A percentile compares a stretch with the other conserved stretches of the same genome.
Evolutionary conservation across 2,113 vertebrate genomes (phyloP).

Genomic region (Suricata suricatta): DNA sequence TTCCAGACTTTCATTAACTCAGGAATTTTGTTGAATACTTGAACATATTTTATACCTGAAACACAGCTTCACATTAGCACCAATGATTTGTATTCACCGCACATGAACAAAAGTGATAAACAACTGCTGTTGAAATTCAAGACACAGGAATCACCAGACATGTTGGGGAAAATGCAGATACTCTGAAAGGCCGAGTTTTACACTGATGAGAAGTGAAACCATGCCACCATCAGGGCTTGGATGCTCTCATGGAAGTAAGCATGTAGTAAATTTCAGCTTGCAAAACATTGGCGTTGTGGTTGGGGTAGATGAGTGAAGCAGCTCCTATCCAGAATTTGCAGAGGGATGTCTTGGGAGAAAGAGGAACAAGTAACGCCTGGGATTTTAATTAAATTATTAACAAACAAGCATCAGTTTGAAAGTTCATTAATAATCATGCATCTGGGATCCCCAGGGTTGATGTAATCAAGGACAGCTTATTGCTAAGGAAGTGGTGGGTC

Average conservation of each 20-base stretch:
- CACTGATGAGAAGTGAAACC: constrained; percentile 3
- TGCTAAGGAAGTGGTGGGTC: not conserved
- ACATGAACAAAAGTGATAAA: constrained; percentile 12
- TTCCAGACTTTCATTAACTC: not conserved
- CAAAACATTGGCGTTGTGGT: not conserved
- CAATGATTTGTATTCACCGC: not conserved
- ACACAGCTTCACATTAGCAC: not conserved
- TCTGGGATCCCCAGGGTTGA: not conserved
- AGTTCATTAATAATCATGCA: constrained; percentile 49
- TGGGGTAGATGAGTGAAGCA: not conserved
- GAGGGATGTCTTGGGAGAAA: not conserved
- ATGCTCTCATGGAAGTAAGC: not conserved
- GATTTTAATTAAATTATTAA: constrained; percentile 54
- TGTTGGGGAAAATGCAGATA: not conserved
- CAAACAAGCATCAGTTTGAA: constrained; percentile 34
- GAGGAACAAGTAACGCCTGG: not conserved
- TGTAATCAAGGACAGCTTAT: constrained; percentile 13
- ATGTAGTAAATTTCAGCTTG: constrained; percentile 12
- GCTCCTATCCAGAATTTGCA: not conserved
- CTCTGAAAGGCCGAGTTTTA: constrained; percentile 28
- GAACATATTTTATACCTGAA: not conserved
- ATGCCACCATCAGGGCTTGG: not conserved
- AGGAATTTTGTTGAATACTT: not conserved
- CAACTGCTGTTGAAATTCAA: constrained; percentile 15
- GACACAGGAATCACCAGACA: not conserved